phyloP scores from a whole-genome alignment of 2,113 vertebrate species.

The Grallaria varia region DNA sequence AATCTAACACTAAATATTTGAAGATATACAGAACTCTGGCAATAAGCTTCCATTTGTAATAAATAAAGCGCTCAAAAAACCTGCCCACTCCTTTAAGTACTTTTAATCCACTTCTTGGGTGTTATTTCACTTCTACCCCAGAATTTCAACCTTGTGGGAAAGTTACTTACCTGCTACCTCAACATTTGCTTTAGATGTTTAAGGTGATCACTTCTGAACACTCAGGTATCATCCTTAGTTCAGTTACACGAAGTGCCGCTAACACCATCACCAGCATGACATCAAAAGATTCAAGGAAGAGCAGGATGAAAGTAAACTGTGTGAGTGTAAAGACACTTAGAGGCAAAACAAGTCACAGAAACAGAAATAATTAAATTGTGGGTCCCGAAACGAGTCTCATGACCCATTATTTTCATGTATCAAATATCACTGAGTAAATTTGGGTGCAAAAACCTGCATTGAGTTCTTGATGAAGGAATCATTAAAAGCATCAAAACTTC shows the following conservation, averaged over 20 bases:
- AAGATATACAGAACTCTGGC: neutral
- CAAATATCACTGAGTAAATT: neutral
- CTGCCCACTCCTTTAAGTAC: neutral
- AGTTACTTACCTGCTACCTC: neutral
- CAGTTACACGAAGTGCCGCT: neutral
- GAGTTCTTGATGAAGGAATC: neutral
- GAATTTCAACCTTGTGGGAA: neutral
- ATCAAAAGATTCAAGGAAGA: neutral
- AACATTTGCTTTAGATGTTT: neutral
- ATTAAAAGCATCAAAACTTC: neutral
- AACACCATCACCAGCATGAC: neutral
- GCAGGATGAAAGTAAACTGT: neutral
- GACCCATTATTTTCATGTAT: neutral
- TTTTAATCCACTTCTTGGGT: neutral
- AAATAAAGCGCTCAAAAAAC: neutral
- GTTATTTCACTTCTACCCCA: neutral
- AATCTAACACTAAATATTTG: neutral
- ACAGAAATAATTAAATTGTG: neutral
- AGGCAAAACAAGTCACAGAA: neutral
- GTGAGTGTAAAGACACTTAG: neutral
- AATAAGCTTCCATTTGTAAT: neutral
- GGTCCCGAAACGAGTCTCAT: neutral
- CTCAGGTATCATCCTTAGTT: neutral
- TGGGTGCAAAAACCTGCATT: neutral
- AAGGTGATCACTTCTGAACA: neutral